These are phyloP conservation scores for Anastatus disparis DNA, from an alignment of 1,140 invertebrate genomes.

Conservation along the genomic window DNA sequence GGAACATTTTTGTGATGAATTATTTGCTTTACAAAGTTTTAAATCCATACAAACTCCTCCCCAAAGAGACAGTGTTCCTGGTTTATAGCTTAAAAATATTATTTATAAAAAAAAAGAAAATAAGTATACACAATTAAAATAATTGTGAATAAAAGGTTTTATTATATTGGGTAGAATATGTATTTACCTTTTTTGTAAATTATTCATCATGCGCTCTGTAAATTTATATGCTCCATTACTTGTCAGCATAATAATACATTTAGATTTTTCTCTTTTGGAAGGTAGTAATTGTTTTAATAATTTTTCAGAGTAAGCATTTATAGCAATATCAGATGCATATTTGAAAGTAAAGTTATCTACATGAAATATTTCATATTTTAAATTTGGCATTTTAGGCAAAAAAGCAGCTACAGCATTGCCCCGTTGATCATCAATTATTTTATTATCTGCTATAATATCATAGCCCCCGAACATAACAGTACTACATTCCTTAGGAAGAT, in stretches of 20 bases:
- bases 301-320: conserved; percentile 19
- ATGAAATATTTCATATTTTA: conserved; percentile 42
- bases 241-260: conserved; percentile 53
- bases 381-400: conserved; percentile 51
- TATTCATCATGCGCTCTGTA: conserved; percentile 34
- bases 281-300: conserved; percentile 20
- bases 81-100: conserved; percentile 38
- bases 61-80: conserved; percentile 48
- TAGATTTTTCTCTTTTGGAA: conserved; percentile 39
- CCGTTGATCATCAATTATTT: conserved; percentile 41
- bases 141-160: too few relatives aligned
- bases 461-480: conserved; percentile 33
- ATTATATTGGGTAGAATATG: too few relatives aligned
- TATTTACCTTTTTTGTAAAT: conserved; percentile 42
- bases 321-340: neutral
- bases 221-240: conserved; percentile 10
- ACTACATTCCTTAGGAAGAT: conserved; percentile 41
- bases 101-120: too few relatives aligned
- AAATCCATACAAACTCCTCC: conserved; percentile 52
- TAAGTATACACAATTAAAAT: conserved; percentile 4
- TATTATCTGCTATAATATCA: conserved; percentile 40
- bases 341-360: neutral
- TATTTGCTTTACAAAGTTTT: conserved; percentile 39
- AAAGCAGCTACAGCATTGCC: conserved; percentile 45
- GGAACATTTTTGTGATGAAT: conserved; percentile 22